Conservation (phyloP, 2,797 vertebrate species). For the Lophotriccus pileatus region DNA sequence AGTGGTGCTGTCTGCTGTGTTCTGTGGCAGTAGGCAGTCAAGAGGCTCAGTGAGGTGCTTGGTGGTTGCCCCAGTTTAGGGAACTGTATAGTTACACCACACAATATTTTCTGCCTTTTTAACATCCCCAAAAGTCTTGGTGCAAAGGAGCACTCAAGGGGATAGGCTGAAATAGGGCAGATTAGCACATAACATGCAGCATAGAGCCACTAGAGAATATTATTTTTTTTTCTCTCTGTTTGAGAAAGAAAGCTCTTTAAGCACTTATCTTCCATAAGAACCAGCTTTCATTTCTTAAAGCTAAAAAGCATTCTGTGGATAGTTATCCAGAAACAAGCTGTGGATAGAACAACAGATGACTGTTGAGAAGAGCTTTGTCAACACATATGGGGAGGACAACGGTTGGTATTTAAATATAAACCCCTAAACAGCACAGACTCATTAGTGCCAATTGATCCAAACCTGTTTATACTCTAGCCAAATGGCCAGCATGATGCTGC, state of each 20-base stretch:
- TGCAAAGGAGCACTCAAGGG: neutral
- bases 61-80: neutral
- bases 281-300: neutral
- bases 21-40: neutral
- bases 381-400: neutral
- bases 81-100: neutral
- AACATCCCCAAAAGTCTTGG: neutral
- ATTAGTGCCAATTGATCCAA: neutral
- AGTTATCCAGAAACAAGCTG: neutral
- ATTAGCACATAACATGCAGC: neutral
- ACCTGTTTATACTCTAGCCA: neutral
- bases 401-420: neutral
- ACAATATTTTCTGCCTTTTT: neutral
- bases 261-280: neutral
- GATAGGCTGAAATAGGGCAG: neutral
- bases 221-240: neutral
- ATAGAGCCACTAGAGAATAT: neutral
- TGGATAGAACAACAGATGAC: neutral
- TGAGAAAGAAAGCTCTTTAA: neutral
- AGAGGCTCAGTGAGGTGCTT: neutral
- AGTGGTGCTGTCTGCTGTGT: fast-evolving
- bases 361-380: neutral
- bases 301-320: neutral
- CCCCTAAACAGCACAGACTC: neutral
- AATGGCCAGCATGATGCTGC: neutral